Conservation (phyloP, 2,888 invertebrate genomes). For the Schizaphis graminum region DNA sequence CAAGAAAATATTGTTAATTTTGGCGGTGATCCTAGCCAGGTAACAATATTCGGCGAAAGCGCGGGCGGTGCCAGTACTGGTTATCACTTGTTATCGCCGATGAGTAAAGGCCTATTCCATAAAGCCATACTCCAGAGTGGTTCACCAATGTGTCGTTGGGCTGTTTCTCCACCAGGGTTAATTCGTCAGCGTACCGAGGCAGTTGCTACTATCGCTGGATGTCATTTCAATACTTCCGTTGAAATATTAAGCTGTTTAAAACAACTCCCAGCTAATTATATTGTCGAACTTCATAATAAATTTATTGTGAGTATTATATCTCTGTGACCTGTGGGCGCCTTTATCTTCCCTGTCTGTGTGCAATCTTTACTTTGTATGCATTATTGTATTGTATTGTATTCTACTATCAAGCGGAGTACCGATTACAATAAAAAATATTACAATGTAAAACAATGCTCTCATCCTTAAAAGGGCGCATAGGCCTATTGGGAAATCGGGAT, state of each 20-base stretch:
- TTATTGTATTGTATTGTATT: not conserved
- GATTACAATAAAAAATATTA: not conserved
- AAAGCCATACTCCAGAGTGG: conserved; percentile 81
- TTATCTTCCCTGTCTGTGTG: not conserved
- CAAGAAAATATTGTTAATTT: conserved; percentile 60
- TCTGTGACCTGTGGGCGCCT: not conserved
- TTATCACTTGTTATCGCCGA: conserved; percentile 65
- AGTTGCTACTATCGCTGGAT: conserved; percentile 46
- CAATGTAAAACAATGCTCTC: not conserved
- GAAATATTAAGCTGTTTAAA: conserved; percentile 51
- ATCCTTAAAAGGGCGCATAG: not conserved
- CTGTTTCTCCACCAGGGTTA: conserved; percentile 72
- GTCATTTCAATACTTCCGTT: conserved; percentile 9
- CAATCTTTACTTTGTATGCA: not conserved
- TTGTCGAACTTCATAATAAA: conserved; percentile 25
- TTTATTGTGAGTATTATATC: conserved; percentile 15
- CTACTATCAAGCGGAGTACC: not conserved
- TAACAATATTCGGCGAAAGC: conserved; percentile 66
- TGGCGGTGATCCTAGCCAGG: conserved; percentile 66
- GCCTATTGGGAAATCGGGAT: no score
- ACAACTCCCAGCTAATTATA: not conserved
- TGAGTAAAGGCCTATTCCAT: conserved; percentile 72
- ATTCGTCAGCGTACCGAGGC: conserved; percentile 46
- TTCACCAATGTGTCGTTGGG: conserved; percentile 77
- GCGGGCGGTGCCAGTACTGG: conserved; percentile 62